Conservation (phyloP, 1,140 invertebrate species). For the Euwallacea fornicatus region DNA sequence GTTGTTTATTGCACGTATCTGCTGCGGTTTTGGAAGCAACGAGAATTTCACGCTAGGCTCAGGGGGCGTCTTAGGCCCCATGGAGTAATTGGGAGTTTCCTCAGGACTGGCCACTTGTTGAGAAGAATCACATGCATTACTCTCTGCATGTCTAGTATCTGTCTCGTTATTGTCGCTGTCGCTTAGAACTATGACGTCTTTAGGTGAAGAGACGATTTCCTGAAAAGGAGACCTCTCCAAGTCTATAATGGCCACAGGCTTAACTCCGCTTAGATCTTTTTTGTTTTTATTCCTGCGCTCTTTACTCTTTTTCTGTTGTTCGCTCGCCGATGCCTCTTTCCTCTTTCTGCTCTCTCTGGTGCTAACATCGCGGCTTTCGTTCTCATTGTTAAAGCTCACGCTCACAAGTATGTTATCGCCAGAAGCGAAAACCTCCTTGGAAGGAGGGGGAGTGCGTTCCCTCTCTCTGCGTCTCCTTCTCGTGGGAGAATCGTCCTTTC, state of each 20-base stretch:
- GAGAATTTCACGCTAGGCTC: constrained; percentile 73
- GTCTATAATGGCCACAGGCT: constrained; percentile 83
- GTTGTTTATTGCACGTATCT: constrained; percentile 62
- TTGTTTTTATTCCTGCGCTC: constrained; percentile 36
- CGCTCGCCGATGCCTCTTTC: constrained; percentile 53
- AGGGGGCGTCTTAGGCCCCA: constrained; percentile 72
- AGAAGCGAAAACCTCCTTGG: constrained; percentile 88
- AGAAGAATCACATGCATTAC: constrained; percentile 43
- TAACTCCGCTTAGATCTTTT: constrained; percentile 58
- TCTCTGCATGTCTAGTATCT: constrained; percentile 45
- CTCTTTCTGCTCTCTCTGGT: constrained; percentile 55
- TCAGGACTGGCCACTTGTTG: constrained; percentile 49
- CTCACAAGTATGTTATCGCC: constrained; percentile 90
- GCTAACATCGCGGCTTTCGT: constrained; percentile 58
- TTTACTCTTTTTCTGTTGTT: constrained; percentile 58
- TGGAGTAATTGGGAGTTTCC: constrained; percentile 47
- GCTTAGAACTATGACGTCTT: constrained; percentile 78
- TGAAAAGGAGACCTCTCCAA: constrained; percentile 79
- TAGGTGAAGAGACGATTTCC: constrained; percentile 75
- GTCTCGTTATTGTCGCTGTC: constrained; percentile 72
- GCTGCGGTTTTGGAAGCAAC: constrained; percentile 62
- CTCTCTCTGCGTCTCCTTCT: constrained; percentile 58
- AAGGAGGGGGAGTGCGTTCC: constrained; percentile 64
- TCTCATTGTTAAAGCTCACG: constrained; percentile 83
- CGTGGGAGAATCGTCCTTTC: constrained; percentile 55